Evolutionary conservation across 2,797 vertebrate species (phyloP).

Genomic region (Pseudocheirus occidentalis): DNA sequence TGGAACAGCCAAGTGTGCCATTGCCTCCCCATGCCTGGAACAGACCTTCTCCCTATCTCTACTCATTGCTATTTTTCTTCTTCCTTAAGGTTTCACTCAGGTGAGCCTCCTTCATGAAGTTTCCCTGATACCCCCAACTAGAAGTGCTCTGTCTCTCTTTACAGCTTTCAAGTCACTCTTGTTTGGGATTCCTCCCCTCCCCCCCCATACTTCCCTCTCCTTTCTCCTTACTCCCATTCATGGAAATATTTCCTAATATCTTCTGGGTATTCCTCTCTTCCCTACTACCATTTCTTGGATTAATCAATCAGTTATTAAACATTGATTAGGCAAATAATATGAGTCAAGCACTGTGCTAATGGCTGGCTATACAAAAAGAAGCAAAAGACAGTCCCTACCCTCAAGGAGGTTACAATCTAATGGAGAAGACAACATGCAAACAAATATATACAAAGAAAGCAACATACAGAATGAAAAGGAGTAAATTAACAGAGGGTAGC

Average conservation of each 20-base stretch:
- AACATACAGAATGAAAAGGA: too few relatives aligned
- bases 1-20: not conserved
- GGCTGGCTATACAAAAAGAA: not conserved
- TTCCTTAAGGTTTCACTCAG: not conserved
- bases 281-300: not conserved
- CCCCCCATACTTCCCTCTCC: not conserved
- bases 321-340: not conserved
- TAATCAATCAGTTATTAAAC: not conserved
- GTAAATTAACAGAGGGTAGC: too few relatives aligned
- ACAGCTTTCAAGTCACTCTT: not conserved
- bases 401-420: not conserved
- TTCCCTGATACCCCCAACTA: not conserved
- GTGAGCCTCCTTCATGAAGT: not conserved
- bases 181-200: not conserved
- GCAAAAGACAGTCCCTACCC: not conserved
- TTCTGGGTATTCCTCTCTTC: not conserved
- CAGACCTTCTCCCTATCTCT: not conserved
- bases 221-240: not conserved
- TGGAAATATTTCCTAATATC: not conserved
- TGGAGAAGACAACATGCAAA: not conserved
- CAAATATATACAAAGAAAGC: too few relatives aligned
- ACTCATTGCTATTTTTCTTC: not conserved
- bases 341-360: not conserved
- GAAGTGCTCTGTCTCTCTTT: not conserved
- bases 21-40: not conserved